These are phyloP conservation scores for Adoxophyes honmai DNA, from an alignment of 1,140 invertebrate genomes.

Conservation along the genomic window DNA sequence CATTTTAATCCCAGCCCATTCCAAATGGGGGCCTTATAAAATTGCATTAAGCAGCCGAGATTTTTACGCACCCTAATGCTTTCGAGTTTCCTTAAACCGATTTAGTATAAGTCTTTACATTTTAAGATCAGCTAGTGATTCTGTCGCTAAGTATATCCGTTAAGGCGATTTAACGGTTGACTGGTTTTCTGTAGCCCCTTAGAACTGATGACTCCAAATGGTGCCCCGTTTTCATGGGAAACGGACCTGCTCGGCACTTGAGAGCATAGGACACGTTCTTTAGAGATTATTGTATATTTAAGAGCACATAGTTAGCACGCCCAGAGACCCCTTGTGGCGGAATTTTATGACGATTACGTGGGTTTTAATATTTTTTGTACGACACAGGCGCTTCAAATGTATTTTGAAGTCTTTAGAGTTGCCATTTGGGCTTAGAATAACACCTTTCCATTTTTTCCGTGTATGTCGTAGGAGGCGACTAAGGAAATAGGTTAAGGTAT, in stretches of 20 bases:
- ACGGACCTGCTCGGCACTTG: not conserved
- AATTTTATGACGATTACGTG: not conserved
- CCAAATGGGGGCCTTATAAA: not conserved
- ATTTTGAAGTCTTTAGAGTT: too few relatives aligned
- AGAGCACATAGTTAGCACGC: not conserved
- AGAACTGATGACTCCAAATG: not conserved
- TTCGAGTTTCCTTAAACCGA: not conserved
- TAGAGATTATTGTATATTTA: slow-evolving; percentile 1
- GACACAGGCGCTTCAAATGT: too few relatives aligned
- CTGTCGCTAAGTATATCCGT: slow-evolving; percentile 3
- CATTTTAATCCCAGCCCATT: not conserved
- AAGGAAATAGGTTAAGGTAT: too few relatives aligned
- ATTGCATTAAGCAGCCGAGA: not conserved
- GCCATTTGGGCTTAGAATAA: too few relatives aligned
- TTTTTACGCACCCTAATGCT: not conserved
- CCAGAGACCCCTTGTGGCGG: not conserved
- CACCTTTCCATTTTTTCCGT: too few relatives aligned
- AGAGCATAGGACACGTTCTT: not conserved
- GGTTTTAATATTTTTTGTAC: too few relatives aligned
- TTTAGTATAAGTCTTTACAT: slow-evolving; percentile 2
- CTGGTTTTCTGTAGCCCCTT: not conserved
- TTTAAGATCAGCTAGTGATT: slow-evolving; percentile 6
- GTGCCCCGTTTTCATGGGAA: not conserved
- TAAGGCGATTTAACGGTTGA: not conserved
- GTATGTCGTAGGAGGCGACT: too few relatives aligned